Base-by-base conservation (phyloP, 2,888 invertebrate species). In the Caenorhabditis wallacei region DNA sequence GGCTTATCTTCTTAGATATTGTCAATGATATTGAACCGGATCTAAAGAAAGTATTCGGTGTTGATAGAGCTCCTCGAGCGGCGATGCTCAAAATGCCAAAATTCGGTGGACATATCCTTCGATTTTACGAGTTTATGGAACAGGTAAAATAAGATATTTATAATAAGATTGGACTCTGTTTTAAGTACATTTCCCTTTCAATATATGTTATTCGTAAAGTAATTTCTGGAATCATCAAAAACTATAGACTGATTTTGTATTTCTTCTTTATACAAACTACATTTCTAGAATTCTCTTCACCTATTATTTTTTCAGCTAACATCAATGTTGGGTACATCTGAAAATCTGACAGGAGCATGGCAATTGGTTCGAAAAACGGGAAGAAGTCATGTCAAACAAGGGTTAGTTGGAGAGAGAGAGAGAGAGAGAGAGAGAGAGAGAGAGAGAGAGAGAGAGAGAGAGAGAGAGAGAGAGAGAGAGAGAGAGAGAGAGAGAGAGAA, bases 71-170 rank as follows among this genome's bases (percentile, higher is more conserved):
- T 37, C 91, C 91, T 7, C 89, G 89, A 75, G 88, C 88, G 13
- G 82, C 85, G 3, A 89, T 90, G 90, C 80, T 88, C 16, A 90
- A 90, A 76, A 91, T 91, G 91, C 91, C 91, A 4, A 91, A 91
- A 46, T 84, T 91, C 20, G 91, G 91, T 3, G 91, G 91, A 1
- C 91, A 91, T 59, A 85, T 90, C n/a, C 86, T 89, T 11, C 48
- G 91, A 24, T 87, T 90, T 68, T 84, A 90, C 10, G 91, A 91
- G 56, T 87, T 91, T 26, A 63, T 91, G 46, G 91, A 91, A 68
- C 91, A 91, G 85, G 90, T 90, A 35, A 37, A 24, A 8, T 43
- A n/a, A n/a, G n/a, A n/a, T n/a, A n/a, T n/a, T n/a, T n/a, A n/a
- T n/a, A n/a, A n/a, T n/a, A n/a, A n/a, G n/a, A n/a, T n/a, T 43